Base-by-base conservation (phyloP, 23 tunicate genomes). In the Halocynthia aurantium region DNA sequence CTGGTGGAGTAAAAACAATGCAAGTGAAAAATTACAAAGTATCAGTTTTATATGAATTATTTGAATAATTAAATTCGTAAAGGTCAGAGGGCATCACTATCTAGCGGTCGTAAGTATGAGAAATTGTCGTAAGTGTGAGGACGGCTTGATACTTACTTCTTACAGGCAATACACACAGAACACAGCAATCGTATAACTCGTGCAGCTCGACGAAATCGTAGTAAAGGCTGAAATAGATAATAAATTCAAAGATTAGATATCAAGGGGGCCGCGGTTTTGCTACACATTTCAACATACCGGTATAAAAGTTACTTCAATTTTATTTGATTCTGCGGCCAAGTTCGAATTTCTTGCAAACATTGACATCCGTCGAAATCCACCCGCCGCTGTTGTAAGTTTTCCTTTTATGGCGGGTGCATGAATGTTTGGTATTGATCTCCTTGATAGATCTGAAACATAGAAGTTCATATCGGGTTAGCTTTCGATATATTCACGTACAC, bases 111-210 rank as follows among this genome's bases (percentile, higher is more conserved):
- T 31, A 31, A 0, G 44, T 31, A 4, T 31, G 44, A 31, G 44
- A 4, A 31, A 31, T 4, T 1, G 44, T 11, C 31, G 70, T 65
- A 65, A 15, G 70, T 65, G 2, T 10, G 70, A 10, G 31, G 6
- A 40, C 13, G 44, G 44, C 44, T 31, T 31, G 52, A 0, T 13
- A 89, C 97, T 81, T 73, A 92, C 98, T 86, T 92, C 52, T 83
- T 92, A 69, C 98, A 92, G 64, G 88, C 92, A 17, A 84, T 70
- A 78, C 88, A 92, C 12, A 92, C 92, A 77, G 76, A 87, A 82
- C 88, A 85, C 50, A 92, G 75, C 21, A 86, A 69, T 12, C 92
- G 84, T 52, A 92, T 69, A 6, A 92, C 72, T 22, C 82, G 68
- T 0, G 92, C 98, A 7, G 88, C 92, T 51, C 98, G 70, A 31